Percentiles rank a stretch among this genome's conserved stretches.
Evolutionary conservation across 2,113 vertebrate genomes (phyloP).

Genomic region (Lipotes vexillifer): DNA sequence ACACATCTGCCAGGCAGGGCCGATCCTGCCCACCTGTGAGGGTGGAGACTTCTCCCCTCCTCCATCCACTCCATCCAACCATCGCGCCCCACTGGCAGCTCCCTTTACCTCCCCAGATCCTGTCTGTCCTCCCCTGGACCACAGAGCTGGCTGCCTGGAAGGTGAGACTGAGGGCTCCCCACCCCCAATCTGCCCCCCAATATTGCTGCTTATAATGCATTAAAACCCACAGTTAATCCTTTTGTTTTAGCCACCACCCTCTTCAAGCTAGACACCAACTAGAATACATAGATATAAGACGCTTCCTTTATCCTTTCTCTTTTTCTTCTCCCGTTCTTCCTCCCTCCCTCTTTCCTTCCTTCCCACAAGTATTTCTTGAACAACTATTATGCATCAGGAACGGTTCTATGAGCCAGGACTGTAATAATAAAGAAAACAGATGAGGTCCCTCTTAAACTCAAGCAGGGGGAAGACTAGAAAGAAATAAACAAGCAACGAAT

Average conservation of each 20-base stretch:
- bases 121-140: neutral
- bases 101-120: neutral
- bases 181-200: neutral
- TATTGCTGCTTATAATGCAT: neutral
- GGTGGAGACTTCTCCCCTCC: neutral
- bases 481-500: neutral
- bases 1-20: neutral
- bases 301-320: neutral
- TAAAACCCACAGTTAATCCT: neutral
- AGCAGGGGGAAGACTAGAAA: neutral
- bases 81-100: fast-evolving
- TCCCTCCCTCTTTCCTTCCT: neutral
- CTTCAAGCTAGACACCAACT: neutral
- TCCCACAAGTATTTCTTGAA: neutral
- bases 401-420: neutral
- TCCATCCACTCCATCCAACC: neutral
- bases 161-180: neutral
- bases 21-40: neutral
- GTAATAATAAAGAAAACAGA: neutral
- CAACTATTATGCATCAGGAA: neutral
- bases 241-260: neutral
- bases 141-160: neutral
- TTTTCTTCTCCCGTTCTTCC: too few relatives aligned
- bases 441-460: neutral
- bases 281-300: neutral